Conservation (phyloP, 1,140 invertebrate species). For the Panulirus ornatus region DNA sequence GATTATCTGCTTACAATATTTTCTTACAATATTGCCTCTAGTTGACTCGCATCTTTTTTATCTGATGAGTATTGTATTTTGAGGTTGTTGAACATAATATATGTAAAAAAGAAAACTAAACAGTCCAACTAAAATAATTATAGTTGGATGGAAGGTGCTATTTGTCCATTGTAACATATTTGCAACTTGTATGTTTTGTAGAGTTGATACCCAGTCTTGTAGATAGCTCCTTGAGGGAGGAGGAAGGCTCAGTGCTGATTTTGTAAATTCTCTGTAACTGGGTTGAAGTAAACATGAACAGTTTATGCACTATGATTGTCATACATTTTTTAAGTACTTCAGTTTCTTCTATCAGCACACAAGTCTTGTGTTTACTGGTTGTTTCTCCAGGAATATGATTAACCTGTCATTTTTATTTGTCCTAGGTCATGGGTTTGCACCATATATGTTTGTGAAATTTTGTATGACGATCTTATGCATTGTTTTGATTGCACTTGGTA, state of each 20-base stretch:
- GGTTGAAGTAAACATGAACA: not conserved
- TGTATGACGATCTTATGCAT: too few relatives aligned
- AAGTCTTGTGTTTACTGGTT: too few relatives aligned
- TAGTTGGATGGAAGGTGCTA: not conserved
- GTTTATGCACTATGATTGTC: not conserved
- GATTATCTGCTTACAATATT: not conserved
- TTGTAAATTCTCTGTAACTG: not conserved
- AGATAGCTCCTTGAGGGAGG: not conserved
- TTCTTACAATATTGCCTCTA: not conserved
- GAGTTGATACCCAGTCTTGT: not conserved
- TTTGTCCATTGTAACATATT: not conserved
- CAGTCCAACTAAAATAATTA: not conserved
- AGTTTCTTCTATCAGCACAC: not conserved
- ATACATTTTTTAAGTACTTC: slow-evolving; percentile 2
- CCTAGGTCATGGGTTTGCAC: too few relatives aligned
- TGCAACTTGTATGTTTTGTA: not conserved
- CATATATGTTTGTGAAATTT: too few relatives aligned
- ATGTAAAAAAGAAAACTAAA: not conserved
- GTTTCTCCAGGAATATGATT: too few relatives aligned
- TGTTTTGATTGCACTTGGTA: too few relatives aligned
- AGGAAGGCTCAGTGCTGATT: not conserved
- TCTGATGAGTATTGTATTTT: not conserved
- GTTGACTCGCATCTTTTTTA: not conserved
- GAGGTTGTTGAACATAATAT: slow-evolving; percentile 13
- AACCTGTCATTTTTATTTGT: too few relatives aligned